Evolutionary conservation across 2,888 invertebrate genomes (phyloP), one percentile per base, ranked within the genome.

Genomic region (Lymantria dispar): DNA sequence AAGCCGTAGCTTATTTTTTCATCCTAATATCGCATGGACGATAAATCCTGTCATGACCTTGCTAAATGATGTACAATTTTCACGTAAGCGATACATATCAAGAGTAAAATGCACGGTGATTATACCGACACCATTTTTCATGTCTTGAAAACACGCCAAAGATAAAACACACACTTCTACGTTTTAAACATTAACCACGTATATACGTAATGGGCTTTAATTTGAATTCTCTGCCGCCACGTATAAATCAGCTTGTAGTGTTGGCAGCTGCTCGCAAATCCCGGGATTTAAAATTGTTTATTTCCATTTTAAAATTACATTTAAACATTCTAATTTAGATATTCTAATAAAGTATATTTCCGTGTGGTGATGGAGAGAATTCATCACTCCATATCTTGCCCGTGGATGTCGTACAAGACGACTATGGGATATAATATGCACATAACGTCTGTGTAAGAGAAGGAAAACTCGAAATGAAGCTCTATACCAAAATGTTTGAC

Each of bases 241-340:
- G 58, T 53, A 76, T 76, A 76, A 75, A 75, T 76, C 76, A 75
- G 52, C 60, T 59, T 51, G 59, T 62, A 62, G 67, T 67, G 67
- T 54, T 67, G 64, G 56, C 55, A 57, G 52, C 42, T 52, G 47
- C 54, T 44, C 56, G 56, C 52, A 38, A 39, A 45, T 39, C 38
- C 48, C 51, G 48, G 50, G 48, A 45, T 54, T 50, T 45, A 30
- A 52, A 38, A 13, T 37, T 36, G 14, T 36, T 15, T 36, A 12
- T 8, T 3, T 3, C 50, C 48, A 10, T 33, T 33, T 33, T 33
- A 33, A 33, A 33, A 33, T 33, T 8, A 22, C 22, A 5, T 22
- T 22, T 22, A 3, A 3, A 3, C 5, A 3, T 22, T 5, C 22
- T 22, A 22, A 22, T 22, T 22, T 22, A 22, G 22, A 22, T 2